A percentile compares a stretch with the other conserved stretches of the same genome.
Evolutionary conservation across 2,113 vertebrate genomes (phyloP).

Genomic region (Himantopus leucocephalus): DNA sequence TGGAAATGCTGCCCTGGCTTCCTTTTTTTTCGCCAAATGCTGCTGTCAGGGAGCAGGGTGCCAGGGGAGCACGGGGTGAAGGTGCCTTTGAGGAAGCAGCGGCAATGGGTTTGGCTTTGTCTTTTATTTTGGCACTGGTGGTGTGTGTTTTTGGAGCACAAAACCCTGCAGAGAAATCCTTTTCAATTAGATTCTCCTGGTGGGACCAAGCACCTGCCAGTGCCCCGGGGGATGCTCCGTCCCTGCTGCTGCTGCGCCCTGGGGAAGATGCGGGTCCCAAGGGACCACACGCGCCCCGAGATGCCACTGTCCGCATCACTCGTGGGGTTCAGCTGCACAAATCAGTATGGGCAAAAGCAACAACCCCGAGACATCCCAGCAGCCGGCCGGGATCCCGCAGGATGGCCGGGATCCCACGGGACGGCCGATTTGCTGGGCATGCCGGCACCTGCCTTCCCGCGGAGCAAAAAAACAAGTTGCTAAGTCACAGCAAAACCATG

Average conservation of each 20-base stretch:
- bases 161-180: background rate
- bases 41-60: background rate
- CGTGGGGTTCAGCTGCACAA: background rate
- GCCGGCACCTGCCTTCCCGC: slow-evolving; percentile 75
- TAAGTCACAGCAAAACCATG: slow-evolving; percentile 82
- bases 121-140: background rate
- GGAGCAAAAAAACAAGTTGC: slow-evolving; percentile 70
- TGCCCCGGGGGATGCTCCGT: rapidly evolving
- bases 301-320: background rate
- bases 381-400: rapidly evolving
- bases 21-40: background rate
- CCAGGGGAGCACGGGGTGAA: background rate
- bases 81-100: background rate
- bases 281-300: rapidly evolving
- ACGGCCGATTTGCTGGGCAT: background rate
- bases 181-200: background rate
- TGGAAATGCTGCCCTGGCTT: background rate
- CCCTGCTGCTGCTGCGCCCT: background rate
- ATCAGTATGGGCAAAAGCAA: rapidly evolving
- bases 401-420: background rate
- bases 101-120: background rate
- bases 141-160: background rate
- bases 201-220: rapidly evolving
- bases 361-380: rapidly evolving
- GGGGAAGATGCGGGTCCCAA: background rate